phyloP scores from a whole-genome alignment of 2,888 invertebrate genomes.

The Lobophora halterata region DNA sequence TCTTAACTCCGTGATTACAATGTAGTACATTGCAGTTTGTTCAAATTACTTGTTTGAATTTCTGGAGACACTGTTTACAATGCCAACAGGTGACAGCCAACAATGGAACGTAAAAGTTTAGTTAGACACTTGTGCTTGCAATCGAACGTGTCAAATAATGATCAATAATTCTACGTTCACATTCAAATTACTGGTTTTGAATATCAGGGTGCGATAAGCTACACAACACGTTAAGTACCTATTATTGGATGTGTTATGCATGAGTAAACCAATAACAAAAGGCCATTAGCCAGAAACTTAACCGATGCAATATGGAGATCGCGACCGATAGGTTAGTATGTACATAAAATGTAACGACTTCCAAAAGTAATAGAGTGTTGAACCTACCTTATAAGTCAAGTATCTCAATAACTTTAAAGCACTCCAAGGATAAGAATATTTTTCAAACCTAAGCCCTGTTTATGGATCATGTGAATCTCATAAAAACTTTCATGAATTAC shows the following conservation, averaged over 20 bases:
- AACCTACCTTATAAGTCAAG: slow-evolving; percentile 24
- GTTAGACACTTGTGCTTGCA: slow-evolving; percentile 32
- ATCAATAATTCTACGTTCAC: slow-evolving; percentile 32
- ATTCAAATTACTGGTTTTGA: slow-evolving; percentile 26
- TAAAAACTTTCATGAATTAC: slow-evolving; percentile 66
- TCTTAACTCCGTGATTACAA: slow-evolving; percentile 28
- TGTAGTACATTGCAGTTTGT: slow-evolving; percentile 37
- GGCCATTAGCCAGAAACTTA: no score
- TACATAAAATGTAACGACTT: no score
- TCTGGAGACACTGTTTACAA: slow-evolving; percentile 60
- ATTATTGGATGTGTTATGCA: slow-evolving; percentile 16
- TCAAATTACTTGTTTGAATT: slow-evolving; percentile 55
- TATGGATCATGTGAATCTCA: slow-evolving; percentile 57
- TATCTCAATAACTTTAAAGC: slow-evolving; percentile 28
- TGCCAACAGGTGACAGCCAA: slow-evolving; percentile 58
- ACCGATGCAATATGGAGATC: no score
- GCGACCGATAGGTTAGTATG: no score
- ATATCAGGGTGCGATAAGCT: slow-evolving; percentile 15
- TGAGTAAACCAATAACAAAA: slow-evolving; percentile 22
- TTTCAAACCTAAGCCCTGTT: slow-evolving; percentile 45
- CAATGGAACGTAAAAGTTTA: slow-evolving; percentile 42
- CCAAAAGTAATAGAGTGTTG: slow-evolving; percentile 27
- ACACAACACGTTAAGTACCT: slow-evolving; percentile 4
- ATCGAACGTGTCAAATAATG: slow-evolving; percentile 32
- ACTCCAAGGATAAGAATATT: slow-evolving; percentile 41